phyloP scores from a whole-genome alignment of 1,140 invertebrate genomes.

The Phenacoccus solenopsis region DNA sequence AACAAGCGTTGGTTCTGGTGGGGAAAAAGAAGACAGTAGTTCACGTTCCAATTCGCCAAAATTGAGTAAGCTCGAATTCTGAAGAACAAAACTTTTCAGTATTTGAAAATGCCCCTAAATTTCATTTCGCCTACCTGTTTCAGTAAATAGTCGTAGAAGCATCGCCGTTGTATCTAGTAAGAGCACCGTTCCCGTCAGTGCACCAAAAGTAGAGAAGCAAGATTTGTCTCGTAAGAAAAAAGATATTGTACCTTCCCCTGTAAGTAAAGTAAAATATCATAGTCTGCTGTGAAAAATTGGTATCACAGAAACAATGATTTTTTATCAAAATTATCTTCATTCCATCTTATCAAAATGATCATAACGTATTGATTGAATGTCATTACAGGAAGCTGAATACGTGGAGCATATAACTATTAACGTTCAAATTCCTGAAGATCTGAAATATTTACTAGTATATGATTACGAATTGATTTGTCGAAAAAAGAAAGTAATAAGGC shows the following conservation, averaged over 20 bases:
- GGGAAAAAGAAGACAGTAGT: conserved; percentile 1
- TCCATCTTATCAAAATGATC: no score
- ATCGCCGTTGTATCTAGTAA: neutral
- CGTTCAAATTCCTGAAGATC: conserved; percentile 1
- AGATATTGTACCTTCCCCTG: neutral
- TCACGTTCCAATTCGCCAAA: conserved; percentile 3
- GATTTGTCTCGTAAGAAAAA: neutral
- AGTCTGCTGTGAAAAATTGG: no score
- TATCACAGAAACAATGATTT: no score
- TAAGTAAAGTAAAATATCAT: neutral
- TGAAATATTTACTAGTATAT: neutral
- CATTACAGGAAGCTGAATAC: neutral
- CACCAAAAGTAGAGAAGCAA: neutral
- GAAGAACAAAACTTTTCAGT: no score
- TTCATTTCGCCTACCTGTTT: neutral
- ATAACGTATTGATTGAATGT: no score
- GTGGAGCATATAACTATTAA: neutral
- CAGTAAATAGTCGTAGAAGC: neutral
- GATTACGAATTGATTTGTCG: neutral
- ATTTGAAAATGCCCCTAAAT: no score
- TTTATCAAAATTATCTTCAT: no score
- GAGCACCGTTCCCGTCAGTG: neutral
- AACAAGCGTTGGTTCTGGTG: neutral
- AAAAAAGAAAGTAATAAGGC: neutral
- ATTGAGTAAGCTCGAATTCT: neutral